These are phyloP conservation scores for Orchesella cincta DNA, from an alignment of 1,140 invertebrate species.

Conservation along the genomic window DNA sequence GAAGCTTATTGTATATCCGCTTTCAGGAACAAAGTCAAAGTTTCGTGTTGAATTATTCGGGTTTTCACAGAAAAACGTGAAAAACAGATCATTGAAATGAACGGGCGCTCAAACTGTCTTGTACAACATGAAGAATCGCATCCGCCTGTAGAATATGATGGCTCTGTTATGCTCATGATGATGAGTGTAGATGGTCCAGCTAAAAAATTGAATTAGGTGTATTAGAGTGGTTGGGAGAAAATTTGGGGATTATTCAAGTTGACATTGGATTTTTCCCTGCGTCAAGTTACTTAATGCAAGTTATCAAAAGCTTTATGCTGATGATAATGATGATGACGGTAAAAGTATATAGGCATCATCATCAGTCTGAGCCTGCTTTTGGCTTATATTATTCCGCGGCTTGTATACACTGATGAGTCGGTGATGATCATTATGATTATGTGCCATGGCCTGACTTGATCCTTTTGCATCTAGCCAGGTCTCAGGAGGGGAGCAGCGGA, in stretches of 20 bases:
- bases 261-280: background rate
- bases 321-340: background rate
- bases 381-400: too few species aligned
- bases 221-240: background rate
- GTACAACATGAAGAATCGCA: too few species aligned
- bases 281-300: conserved; percentile 20
- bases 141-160: too few species aligned
- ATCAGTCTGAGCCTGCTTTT: background rate
- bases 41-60: too few species aligned
- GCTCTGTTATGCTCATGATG: background rate
- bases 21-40: too few species aligned
- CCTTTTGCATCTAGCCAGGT: background rate
- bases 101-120: too few species aligned
- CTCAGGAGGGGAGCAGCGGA: background rate
- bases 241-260: conserved; percentile 14
- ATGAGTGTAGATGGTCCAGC: background rate
- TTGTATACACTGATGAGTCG: conserved; percentile 4
- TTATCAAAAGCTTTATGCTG: background rate
- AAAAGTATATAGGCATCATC: too few species aligned
- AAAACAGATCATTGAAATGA: background rate
- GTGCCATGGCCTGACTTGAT: background rate
- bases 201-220: conserved; percentile 20
- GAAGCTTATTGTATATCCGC: background rate
- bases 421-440: conserved; percentile 2
- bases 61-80: background rate